phyloP scores from a whole-genome alignment of 2,113 vertebrate species.

The Echinops telfairi region DNA sequence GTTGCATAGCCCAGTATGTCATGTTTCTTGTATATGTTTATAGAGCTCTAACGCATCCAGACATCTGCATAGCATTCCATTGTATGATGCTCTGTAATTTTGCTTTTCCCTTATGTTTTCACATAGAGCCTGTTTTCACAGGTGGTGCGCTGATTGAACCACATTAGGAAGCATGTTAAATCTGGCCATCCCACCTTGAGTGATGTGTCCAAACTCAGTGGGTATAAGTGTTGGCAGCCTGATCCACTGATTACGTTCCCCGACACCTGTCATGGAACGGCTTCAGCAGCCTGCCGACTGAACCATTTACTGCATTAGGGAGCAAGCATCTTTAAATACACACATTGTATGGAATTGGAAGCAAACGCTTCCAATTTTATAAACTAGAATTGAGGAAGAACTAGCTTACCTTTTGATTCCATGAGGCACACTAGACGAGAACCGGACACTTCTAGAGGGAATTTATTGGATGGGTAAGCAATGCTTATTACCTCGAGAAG shows the following conservation, averaged over 20 bases:
- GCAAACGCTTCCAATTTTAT: neutral
- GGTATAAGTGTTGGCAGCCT: neutral
- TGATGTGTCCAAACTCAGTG: neutral
- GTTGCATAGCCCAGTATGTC: neutral
- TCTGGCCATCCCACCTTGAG: neutral
- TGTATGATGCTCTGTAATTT: conserved; percentile 6
- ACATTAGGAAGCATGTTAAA: neutral
- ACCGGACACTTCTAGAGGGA: neutral
- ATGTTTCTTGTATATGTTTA: neutral
- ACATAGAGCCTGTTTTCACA: neutral
- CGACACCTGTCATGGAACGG: neutral
- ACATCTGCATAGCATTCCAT: neutral
- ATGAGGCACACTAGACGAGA: neutral
- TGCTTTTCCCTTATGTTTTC: neutral
- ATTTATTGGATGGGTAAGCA: neutral
- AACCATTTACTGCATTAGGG: neutral
- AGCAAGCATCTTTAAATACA: neutral
- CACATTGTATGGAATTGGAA: neutral
- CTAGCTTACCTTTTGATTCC: neutral
- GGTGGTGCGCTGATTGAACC: neutral
- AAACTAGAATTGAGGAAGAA: neutral
- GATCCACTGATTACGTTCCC: neutral
- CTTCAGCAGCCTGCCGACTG: neutral
- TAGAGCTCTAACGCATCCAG: neutral
- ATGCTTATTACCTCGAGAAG: neutral